Evolutionary conservation across 1,140 invertebrate genomes (phyloP), one percentile per base, ranked within the genome.

Genomic region (Panagrolaimus sp.): DNA sequence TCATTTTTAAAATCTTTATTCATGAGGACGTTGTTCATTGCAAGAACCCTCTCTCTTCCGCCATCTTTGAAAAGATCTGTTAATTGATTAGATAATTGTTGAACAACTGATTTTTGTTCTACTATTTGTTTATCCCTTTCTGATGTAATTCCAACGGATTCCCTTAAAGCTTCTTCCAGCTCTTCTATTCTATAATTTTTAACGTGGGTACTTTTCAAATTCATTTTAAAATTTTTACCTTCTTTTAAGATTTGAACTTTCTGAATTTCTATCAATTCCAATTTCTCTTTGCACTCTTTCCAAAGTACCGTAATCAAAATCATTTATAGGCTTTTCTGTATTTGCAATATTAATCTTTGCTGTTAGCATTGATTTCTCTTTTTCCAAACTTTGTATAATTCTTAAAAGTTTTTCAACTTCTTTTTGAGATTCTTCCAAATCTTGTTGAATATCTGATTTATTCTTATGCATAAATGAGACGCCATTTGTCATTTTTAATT

Each of bases 121-220:
- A 25, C 65, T 7, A 76, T 44, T 31, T 51, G 43, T 38, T 76
- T 74, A 27, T 76, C 74, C 13, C 61, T 45, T 65, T 76, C 74
- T 31, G 74, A n/a, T 27, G 74, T 76, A 13, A 76, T 76, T 25
- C 77, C 74, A 7, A 76, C 74, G 9, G 76, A 79, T 57, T 76
- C 74, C 5, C 67, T 51, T n/a, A 76, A 62, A 4, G 74, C 74
- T 63, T 76, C 74, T 70, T 76, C 74, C 11, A 76, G 53, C 43
- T 78, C 75, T 1, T 63, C 64, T 44, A 76, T 75, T 51, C 74
- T 75, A 42, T 68, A 72, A 72, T 5, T 27, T 25, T 38, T 8
- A 23, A 20, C 20, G 27, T 63, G 14, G 13, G 5, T 14, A 61
- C 13, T 3, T 65, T 42, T 42, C 9, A 43, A n/a, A 14, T 7